Evolutionary conservation across 2,113 vertebrate species (phyloP).

Genomic region (Trematomus loennbergii): DNA sequence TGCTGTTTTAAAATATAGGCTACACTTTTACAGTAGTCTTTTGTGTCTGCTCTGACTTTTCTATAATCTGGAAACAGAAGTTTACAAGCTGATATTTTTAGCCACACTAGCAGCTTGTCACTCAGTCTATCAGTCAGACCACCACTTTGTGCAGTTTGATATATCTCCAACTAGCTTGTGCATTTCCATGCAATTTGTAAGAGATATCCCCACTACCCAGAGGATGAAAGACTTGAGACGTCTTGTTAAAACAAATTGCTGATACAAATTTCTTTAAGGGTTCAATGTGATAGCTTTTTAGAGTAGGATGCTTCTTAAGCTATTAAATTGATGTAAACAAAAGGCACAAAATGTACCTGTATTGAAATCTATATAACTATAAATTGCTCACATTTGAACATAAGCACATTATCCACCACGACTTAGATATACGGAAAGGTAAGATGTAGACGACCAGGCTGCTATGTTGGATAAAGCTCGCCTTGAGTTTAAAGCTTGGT

Average conservation of each 20-base stretch:
- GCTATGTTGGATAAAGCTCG: neutral
- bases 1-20: neutral
- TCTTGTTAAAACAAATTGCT: neutral
- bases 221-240: neutral
- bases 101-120: neutral
- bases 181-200: neutral
- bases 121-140: neutral
- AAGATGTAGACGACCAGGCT: no score
- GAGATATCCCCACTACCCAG: neutral
- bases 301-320: neutral
- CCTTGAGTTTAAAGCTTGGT: neutral
- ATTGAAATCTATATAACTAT: neutral
- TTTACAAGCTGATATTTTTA: neutral
- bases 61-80: neutral
- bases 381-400: neutral
- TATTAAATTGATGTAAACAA: neutral
- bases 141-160: neutral
- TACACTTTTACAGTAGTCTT: neutral
- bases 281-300: neutral
- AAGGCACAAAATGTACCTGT: neutral
- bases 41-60: neutral
- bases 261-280: neutral
- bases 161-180: neutral
- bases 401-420: no score
- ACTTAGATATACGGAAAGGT: no score